phyloP scores from a whole-genome alignment of 2,113 vertebrate species.

The Lepisosteus oculatus region DNA sequence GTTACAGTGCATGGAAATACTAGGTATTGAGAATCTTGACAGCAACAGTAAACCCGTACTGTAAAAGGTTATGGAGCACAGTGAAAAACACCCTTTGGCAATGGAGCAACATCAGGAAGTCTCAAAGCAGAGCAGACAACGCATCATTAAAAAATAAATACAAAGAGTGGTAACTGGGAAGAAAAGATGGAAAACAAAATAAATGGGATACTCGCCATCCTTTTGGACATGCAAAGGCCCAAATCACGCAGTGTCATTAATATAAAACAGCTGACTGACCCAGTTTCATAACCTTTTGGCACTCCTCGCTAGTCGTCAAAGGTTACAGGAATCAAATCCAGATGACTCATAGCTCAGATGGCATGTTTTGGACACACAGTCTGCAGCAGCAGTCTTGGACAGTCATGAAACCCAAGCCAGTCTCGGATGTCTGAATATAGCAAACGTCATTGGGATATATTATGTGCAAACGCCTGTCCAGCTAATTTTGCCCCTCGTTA shows the following conservation, averaged over 20 bases:
- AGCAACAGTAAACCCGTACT: too few species aligned
- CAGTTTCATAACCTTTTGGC: background rate
- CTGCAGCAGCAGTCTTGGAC: constrained; percentile 1
- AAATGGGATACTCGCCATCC: too few species aligned
- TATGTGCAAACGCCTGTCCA: background rate
- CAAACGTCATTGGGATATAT: constrained; percentile 2
- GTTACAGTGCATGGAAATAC: too few species aligned
- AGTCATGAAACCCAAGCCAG: constrained; percentile 3
- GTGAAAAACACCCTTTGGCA: too few species aligned
- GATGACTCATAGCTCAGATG: background rate
- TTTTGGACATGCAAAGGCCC: background rate
- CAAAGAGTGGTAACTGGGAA: too few species aligned
- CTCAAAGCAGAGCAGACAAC: too few species aligned
- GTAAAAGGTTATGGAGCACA: too few species aligned
- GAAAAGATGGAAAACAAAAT: too few species aligned
- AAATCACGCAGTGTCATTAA: background rate
- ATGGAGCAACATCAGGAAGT: too few species aligned
- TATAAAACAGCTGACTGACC: background rate
- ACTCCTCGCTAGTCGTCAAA: background rate
- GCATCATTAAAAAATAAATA: too few species aligned
- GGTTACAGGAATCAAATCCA: constrained; percentile 7
- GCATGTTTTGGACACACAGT: background rate
- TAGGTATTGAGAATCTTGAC: too few species aligned
- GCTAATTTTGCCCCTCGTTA: background rate
- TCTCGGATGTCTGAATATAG: constrained; percentile 5